phyloP scores from a whole-genome alignment of 2,888 invertebrate genomes.

The Boloria euphrosyne region DNA sequence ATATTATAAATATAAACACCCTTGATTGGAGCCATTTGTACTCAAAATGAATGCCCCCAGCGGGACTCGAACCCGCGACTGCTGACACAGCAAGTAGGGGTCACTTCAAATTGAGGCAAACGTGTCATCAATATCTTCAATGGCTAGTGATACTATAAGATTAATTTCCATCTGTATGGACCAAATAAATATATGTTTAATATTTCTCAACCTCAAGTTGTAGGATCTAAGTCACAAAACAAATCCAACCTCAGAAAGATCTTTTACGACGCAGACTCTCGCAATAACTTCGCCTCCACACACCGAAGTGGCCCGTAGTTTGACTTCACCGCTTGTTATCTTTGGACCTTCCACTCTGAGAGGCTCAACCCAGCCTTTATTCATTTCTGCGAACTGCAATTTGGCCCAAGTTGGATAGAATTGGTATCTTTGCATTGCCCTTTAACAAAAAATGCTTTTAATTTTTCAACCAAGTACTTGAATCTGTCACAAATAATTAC shows the following conservation, averaged over 20 bases:
- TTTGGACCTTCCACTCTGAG: constrained; percentile 47
- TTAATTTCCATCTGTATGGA: no score
- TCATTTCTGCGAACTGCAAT: constrained; percentile 85
- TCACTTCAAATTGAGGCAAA: no score
- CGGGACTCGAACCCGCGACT: no score
- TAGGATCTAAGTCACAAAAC: not conserved
- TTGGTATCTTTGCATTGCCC: constrained; percentile 85
- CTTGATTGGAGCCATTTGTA: no score
- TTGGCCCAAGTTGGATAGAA: constrained; percentile 83
- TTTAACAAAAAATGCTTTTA: constrained; percentile 54
- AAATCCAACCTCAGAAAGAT: constrained; percentile 80
- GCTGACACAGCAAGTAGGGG: no score
- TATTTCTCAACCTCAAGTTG: not conserved
- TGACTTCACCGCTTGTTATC: constrained; percentile 52
- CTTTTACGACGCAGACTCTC: constrained; percentile 87
- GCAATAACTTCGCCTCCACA: constrained; percentile 86
- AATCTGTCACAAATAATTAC: no score
- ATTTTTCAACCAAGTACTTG: no score
- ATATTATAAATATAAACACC: no score
- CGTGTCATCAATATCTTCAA: no score
- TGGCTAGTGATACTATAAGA: no score
- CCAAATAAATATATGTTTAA: not conserved
- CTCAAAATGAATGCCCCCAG: no score
- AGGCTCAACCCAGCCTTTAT: constrained; percentile 67
- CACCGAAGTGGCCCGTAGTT: constrained; percentile 85